phyloP scores from a whole-genome alignment of 2,797 vertebrate genomes.

The Myotis vivesi region DNA sequence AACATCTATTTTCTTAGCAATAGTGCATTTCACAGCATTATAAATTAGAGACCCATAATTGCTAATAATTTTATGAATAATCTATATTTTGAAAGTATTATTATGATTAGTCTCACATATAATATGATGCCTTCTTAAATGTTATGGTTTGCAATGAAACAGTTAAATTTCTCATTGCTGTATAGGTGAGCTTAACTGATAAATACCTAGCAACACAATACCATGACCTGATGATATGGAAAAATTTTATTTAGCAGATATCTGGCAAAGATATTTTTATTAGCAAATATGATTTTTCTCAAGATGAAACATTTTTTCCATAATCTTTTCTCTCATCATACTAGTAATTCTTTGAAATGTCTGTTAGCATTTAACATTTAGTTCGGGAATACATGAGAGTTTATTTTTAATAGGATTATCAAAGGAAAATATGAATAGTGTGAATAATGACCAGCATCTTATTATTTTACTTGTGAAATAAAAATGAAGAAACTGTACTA shows the following conservation, averaged over 20 bases:
- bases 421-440: constrained; percentile 16
- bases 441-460: background rate
- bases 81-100: constrained; percentile 8
- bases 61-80: constrained; percentile 1
- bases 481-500: background rate
- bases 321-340: background rate
- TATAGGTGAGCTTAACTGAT: constrained; percentile 35
- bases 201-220: background rate
- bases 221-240: background rate
- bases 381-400: constrained; percentile 40
- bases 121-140: constrained; percentile 36
- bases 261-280: constrained; percentile 46
- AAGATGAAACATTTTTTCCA: constrained; percentile 9
- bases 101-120: background rate
- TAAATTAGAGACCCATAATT: constrained; percentile 12
- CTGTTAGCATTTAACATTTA: background rate
- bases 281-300: constrained; percentile 35
- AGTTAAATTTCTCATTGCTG: constrained; percentile 8
- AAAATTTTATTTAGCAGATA: constrained; percentile 24
- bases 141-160: constrained; percentile 53
- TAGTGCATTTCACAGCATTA: background rate
- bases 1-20: constrained; percentile 43
- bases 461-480: constrained; percentile 45
- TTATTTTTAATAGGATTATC: constrained; percentile 46
- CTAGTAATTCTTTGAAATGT: constrained; percentile 29